These are phyloP conservation scores for Machimus atricapillus DNA, from an alignment of 2,888 invertebrate species.

Conservation along the genomic window DNA sequence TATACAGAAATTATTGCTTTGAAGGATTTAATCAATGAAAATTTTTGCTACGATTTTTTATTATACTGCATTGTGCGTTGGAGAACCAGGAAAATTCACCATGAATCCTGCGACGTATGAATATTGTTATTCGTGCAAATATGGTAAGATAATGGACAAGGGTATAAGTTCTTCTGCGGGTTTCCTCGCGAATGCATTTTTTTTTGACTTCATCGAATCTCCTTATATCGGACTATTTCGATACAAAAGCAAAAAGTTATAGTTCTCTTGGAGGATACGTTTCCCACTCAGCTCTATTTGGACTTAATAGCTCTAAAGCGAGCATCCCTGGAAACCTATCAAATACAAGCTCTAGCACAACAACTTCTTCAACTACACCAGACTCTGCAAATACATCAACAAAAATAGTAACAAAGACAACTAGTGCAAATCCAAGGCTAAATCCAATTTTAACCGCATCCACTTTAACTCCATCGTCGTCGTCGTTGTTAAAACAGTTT, in stretches of 20 bases:
- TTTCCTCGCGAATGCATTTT: neutral
- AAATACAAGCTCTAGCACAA: neutral
- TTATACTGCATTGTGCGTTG: too few species aligned
- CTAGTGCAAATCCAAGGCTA: conserved; percentile 60
- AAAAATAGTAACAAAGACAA: conserved; percentile 58
- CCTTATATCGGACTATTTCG: conserved; percentile 57
- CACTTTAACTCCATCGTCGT: too few species aligned
- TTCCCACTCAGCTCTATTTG: conserved; percentile 50
- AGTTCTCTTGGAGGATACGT: conserved; percentile 52
- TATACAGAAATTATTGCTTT: too few species aligned
- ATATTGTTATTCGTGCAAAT: too few species aligned
- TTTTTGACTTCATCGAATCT: conserved; percentile 48
- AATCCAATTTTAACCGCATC: conserved; percentile 60
- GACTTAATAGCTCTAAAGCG: conserved; percentile 30
- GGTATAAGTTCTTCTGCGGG: neutral
- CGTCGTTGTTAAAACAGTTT: too few species aligned
- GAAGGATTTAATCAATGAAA: too few species aligned
- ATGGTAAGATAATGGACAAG: conserved; percentile 66
- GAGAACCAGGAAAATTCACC: too few species aligned
- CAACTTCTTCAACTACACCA: neutral
- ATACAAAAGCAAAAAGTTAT: conserved; percentile 55
- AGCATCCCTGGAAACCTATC: neutral
- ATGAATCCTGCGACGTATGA: too few species aligned
- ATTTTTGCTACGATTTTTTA: too few species aligned
- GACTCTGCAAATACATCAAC: neutral